phyloP scores from a whole-genome alignment of 2,113 vertebrate species.

The Excalfactoria chinensis region DNA sequence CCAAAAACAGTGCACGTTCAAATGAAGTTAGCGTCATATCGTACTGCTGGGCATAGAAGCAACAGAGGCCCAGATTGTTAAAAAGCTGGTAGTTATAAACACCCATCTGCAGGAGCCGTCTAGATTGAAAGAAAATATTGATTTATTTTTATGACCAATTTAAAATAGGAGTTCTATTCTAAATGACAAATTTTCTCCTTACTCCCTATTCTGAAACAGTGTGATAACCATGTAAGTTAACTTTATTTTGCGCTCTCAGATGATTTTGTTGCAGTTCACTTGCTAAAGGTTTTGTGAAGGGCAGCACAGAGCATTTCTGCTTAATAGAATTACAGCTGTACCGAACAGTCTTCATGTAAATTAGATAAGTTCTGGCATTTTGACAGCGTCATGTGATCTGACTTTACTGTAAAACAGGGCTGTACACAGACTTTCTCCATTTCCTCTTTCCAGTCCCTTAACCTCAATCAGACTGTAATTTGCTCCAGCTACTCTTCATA shows the following conservation, averaged over 20 bases:
- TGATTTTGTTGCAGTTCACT: not conserved
- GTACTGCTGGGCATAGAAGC: slow-evolving; percentile 98
- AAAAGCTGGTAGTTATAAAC: slow-evolving; percentile 97
- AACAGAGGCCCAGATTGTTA: slow-evolving; percentile 97
- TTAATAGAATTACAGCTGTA: not conserved
- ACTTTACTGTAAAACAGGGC: not conserved
- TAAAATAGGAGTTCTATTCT: not conserved
- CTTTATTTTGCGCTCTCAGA: not conserved
- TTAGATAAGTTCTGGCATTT: not conserved
- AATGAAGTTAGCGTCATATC: slow-evolving; percentile 97
- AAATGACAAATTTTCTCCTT: not conserved
- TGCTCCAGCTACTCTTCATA: not conserved
- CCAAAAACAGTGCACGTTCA: slow-evolving; percentile 91
- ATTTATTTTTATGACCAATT: not conserved
- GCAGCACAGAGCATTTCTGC: not conserved
- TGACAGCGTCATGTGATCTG: not conserved
- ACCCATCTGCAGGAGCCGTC: slow-evolving; percentile 96
- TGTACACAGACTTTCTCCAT: not conserved
- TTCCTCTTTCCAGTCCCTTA: not conserved
- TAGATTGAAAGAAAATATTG: slow-evolving; percentile 67
- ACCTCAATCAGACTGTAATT: not conserved
- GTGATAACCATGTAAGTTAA: not conserved
- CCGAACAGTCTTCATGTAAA: not conserved
- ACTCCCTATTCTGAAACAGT: not conserved
- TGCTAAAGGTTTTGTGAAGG: not conserved